Percentiles rank a stretch among this genome's conserved stretches.
phyloP scores from a whole-genome alignment of 2,113 vertebrate species.

The Hippocampus barbouri region DNA sequence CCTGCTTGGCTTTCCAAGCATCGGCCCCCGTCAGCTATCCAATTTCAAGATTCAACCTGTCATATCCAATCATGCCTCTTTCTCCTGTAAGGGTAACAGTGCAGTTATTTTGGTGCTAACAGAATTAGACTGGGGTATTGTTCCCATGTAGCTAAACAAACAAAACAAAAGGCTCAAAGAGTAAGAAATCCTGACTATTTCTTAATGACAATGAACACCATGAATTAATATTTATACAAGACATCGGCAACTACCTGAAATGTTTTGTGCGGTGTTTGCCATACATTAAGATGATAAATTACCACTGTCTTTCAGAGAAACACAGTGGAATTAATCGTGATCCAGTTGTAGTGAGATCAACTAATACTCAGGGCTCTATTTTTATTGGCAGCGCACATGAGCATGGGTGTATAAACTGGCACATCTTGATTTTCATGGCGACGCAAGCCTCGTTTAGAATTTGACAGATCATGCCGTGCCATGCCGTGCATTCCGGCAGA shows the following conservation, averaged over 20 bases:
- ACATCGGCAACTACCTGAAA: background rate
- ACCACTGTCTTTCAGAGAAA: background rate
- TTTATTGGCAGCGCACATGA: background rate
- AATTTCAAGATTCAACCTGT: constrained; percentile 4
- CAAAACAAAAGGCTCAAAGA: background rate
- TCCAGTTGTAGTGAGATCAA: background rate
- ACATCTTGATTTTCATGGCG: too few relatives aligned
- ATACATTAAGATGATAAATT: background rate
- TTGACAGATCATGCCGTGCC: too few relatives aligned
- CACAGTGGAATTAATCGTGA: background rate
- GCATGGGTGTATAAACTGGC: too few relatives aligned
- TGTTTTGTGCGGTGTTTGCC: background rate
- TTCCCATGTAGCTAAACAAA: background rate
- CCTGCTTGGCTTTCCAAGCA: background rate
- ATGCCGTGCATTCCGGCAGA: too few relatives aligned
- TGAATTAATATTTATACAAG: background rate
- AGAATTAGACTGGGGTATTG: background rate
- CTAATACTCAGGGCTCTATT: background rate
- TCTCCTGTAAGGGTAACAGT: background rate
- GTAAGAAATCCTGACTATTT: background rate
- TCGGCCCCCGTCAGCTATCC: background rate
- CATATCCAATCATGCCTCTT: background rate
- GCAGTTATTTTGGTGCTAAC: background rate
- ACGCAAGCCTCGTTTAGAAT: too few relatives aligned
- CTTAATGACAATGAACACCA: background rate